Conservation (phyloP, 2,888 invertebrate species). For the Masnerella sp. region DNA sequence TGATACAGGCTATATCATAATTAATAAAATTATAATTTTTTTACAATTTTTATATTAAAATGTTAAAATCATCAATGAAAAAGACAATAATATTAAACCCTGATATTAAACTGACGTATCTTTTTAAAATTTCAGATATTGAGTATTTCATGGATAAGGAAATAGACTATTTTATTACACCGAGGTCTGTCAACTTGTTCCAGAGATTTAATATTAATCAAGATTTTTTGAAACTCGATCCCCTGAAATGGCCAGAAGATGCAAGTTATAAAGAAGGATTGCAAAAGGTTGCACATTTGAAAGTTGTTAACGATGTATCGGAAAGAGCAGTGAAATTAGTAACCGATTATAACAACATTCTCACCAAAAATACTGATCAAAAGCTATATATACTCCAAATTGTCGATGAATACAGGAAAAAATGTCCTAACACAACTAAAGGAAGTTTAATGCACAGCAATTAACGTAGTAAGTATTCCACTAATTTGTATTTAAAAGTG, state of each 20-base stretch:
- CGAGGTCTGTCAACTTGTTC: slow-evolving; percentile 3
- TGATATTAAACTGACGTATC: neutral
- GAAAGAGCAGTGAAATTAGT: slow-evolving; percentile 12
- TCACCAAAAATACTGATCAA: slow-evolving; percentile 8
- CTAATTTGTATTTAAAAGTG: slow-evolving; percentile 3
- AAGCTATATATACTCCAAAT: slow-evolving; percentile 9
- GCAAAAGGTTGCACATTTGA: neutral
- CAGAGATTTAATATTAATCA: slow-evolving; percentile 9
- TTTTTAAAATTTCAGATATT: slow-evolving; percentile 1
- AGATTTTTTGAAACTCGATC: slow-evolving; percentile 12
- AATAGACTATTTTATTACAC: slow-evolving; percentile 5
- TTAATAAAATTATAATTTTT: too few species aligned
- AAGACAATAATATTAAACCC: neutral
- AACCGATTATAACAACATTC: slow-evolving; percentile 9
- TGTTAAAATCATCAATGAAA: neutral
- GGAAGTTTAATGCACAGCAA: slow-evolving; percentile 7
- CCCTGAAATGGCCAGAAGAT: slow-evolving; percentile 1
- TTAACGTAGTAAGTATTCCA: slow-evolving; percentile 4
- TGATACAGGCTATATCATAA: too few species aligned
- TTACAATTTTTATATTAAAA: neutral
- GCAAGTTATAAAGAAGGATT: slow-evolving; percentile 2
- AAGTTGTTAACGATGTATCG: slow-evolving; percentile 13
- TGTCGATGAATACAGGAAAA: slow-evolving; percentile 11
- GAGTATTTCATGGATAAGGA: slow-evolving; percentile 4
- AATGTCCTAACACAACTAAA: slow-evolving; percentile 1